Base-by-base conservation (phyloP, 2,888 invertebrate genomes). In the Anorthoa munda region DNA sequence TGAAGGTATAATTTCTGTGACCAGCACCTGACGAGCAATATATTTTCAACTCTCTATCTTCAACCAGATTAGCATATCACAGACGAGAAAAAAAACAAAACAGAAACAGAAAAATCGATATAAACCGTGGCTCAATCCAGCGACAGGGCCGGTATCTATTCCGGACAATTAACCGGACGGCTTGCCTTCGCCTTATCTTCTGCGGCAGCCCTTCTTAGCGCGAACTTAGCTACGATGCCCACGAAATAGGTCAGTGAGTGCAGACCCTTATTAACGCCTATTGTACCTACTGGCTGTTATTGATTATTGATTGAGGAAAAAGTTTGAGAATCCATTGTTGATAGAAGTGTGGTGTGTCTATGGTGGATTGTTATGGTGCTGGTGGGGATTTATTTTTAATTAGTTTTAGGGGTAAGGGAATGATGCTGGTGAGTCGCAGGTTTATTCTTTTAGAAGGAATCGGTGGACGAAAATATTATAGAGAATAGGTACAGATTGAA, bases 151-250 rank as follows among this genome's bases (percentile, higher is more conserved):
- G 86, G 84, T 90, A 91, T 92, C 92, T 91, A 91, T 92, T 89
- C 93, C 90, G 90, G 88, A 92, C 94, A 94, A 95, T 95, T 95
- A 94, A 90, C 86, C 92, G 92, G 87, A 48, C 87, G 91, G 89
- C 90, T 92, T 91, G 91, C 84, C 88, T 83, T 67, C 75, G 79
- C 89, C 91, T 95, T 95, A 95, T 95, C 95, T 93, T 84, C 82
- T 85, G 82, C 79, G 88, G 87, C 95, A 95, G 94, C 88, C 93
- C 91, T 92, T 92, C 94, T 93, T 95, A 94, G 93, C 91, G 92
- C 90, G 90, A 90, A 92, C 91, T 92, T 92, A 92, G 88, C 90
- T 89, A 71, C 87, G 92, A 94, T 92, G 92, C 87, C 90, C 90
- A 71, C 87, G 92, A 94, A 93, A 91, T 94, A 90, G 93, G 93